Percentiles rank a stretch among this genome's conserved stretches.
Evolutionary conservation across 2,888 invertebrate genomes (phyloP).

Genomic region (Parnassius apollo): DNA sequence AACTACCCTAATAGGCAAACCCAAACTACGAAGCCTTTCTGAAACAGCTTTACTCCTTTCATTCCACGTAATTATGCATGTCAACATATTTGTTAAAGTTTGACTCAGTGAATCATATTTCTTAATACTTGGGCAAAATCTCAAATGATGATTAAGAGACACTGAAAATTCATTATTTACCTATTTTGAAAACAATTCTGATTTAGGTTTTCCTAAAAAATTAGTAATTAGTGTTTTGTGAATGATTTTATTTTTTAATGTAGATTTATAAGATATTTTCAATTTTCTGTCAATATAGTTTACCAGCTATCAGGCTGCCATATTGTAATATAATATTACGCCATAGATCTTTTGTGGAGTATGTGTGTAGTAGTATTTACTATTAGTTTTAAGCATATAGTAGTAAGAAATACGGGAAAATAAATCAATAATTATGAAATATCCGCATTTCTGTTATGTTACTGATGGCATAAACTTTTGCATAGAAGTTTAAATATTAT

Average conservation of each 20-base stretch:
- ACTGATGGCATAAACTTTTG: background rate
- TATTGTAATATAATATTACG: conserved; percentile 36
- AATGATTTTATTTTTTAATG: background rate
- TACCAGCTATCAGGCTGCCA: conserved; percentile 51
- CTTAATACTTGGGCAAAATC: too few relatives aligned
- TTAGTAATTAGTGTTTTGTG: background rate
- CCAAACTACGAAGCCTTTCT: too few relatives aligned
- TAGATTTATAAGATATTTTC: background rate
- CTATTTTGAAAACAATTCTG: too few relatives aligned
- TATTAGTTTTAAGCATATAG: background rate
- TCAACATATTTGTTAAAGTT: too few relatives aligned
- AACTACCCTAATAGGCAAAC: too few relatives aligned
- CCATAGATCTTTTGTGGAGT: conserved; percentile 23
- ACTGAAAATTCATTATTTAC: too few relatives aligned
- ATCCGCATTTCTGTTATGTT: background rate
- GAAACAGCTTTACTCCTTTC: too few relatives aligned
- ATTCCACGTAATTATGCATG: too few relatives aligned
- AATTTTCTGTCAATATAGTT: conserved; percentile 20
- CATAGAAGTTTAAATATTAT: too few relatives aligned
- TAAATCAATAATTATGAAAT: background rate
- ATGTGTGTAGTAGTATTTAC: background rate
- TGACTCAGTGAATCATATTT: too few relatives aligned
- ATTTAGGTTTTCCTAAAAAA: background rate
- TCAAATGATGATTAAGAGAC: too few relatives aligned
- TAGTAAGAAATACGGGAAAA: background rate